Conservation (phyloP, 2,797 vertebrate genomes). For the Microtus californicus region DNA sequence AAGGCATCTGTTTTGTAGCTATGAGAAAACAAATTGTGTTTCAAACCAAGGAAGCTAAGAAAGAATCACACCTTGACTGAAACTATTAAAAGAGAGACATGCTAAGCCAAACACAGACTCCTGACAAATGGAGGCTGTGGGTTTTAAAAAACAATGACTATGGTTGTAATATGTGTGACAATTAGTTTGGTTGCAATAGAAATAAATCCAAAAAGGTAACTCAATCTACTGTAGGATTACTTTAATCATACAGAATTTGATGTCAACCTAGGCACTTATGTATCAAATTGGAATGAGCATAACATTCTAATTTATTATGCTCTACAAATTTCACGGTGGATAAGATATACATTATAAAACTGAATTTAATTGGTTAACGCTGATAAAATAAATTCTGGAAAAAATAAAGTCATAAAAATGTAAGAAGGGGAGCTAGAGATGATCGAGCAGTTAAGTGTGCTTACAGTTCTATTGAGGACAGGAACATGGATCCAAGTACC, state of each 20-base stretch:
- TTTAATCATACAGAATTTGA: neutral
- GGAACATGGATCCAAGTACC: neutral
- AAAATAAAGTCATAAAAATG: neutral
- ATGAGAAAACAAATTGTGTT: neutral
- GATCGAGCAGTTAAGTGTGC: neutral
- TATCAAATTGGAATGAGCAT: too few relatives aligned
- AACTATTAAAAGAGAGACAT: neutral
- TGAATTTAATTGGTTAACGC: neutral
- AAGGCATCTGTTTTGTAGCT: neutral
- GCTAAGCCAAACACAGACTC: neutral
- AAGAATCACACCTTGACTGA: neutral
- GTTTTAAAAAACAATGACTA: neutral
- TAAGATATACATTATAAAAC: neutral
- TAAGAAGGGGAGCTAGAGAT: neutral
- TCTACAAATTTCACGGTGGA: neutral
- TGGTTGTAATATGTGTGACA: neutral
- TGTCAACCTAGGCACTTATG: neutral
- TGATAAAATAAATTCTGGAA: neutral
- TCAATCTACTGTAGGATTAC: too few relatives aligned
- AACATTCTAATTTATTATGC: neutral
- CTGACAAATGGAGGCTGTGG: neutral
- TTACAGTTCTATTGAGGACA: neutral
- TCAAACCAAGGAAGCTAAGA: accelerated
- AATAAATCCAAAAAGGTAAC: neutral
- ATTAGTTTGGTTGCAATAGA: neutral